phyloP scores from a whole-genome alignment of 2,113 vertebrate species.

The Anoura caudifer region DNA sequence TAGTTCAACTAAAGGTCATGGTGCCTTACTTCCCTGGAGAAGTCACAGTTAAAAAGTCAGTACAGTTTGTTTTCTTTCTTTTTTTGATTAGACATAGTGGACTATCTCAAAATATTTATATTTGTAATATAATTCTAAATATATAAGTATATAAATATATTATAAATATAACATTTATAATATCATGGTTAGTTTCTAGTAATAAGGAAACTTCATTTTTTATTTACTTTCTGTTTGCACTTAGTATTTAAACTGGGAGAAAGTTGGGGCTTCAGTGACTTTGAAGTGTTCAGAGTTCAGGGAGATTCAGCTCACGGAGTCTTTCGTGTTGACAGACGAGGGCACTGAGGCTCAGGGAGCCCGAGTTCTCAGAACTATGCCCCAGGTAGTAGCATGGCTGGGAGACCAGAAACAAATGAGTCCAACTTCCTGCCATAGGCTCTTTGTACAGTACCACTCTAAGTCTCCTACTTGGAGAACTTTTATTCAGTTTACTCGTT shows the following conservation, averaged over 20 bases:
- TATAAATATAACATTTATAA: neutral
- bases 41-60: neutral
- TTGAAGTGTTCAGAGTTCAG: neutral
- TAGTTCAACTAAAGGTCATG: constrained; percentile 58
- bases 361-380: neutral
- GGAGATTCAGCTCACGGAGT: neutral
- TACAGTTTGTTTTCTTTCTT: neutral
- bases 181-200: neutral
- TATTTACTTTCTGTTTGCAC: neutral
- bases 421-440: rapidly evolving
- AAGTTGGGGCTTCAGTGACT: neutral
- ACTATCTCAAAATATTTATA: neutral
- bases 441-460: neutral
- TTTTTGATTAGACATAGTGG: neutral
- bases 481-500: neutral
- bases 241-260: neutral
- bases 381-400: neutral
- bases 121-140: neutral
- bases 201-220: neutral
- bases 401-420: neutral
- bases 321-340: neutral
- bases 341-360: neutral
- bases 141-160: neutral
- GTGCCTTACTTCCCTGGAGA: neutral
- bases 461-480: neutral